A percentile compares a stretch with the other conserved stretches of the same genome.
phyloP scores from a whole-genome alignment of 2,888 invertebrate species.

The Caenorhabditis imperialis region DNA sequence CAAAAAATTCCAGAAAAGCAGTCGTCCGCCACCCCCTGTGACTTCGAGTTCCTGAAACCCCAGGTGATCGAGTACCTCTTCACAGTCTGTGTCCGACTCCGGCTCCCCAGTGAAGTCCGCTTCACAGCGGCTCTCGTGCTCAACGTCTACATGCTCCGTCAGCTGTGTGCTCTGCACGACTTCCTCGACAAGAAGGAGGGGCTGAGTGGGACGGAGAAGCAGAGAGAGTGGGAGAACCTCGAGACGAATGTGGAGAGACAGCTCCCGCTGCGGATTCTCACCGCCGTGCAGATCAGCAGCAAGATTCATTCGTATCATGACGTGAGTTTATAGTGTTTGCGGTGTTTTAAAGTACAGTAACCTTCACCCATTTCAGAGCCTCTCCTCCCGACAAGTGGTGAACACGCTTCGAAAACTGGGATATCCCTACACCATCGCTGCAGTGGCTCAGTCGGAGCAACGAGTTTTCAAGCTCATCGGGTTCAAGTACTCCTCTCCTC shows the following conservation, averaged over 20 bases:
- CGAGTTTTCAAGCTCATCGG: constrained; percentile 63
- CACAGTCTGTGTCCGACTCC: constrained; percentile 73
- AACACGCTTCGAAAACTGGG: constrained; percentile 77
- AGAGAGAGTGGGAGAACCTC: constrained; percentile 69
- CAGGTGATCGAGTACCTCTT: constrained; percentile 70
- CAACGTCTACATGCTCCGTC: constrained; percentile 58
- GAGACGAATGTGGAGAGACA: constrained; percentile 76
- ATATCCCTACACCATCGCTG: constrained; percentile 78
- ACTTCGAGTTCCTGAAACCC: constrained; percentile 64
- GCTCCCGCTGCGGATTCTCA: constrained; percentile 78
- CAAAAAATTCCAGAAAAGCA: constrained; percentile 24
- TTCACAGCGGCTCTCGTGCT: constrained; percentile 65
- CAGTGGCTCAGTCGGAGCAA: constrained; percentile 79
- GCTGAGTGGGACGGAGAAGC: constrained; percentile 12
- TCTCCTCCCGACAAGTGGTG: constrained; percentile 75
- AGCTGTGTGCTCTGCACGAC: constrained; percentile 49
- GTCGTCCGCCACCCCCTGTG: constrained; percentile 11
- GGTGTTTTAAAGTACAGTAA: too few species aligned
- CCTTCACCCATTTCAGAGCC: constrained; percentile 76
- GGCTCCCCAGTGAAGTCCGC: constrained; percentile 72
- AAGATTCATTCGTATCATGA: constrained; percentile 79
- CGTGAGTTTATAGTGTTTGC: constrained; percentile 65
- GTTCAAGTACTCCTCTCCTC: too few species aligned
- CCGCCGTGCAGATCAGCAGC: constrained; percentile 80
- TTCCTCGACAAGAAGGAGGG: constrained; percentile 52